phyloP scores from a whole-genome alignment of 2,797 vertebrate genomes.

The Dendrocincla tyrannina region DNA sequence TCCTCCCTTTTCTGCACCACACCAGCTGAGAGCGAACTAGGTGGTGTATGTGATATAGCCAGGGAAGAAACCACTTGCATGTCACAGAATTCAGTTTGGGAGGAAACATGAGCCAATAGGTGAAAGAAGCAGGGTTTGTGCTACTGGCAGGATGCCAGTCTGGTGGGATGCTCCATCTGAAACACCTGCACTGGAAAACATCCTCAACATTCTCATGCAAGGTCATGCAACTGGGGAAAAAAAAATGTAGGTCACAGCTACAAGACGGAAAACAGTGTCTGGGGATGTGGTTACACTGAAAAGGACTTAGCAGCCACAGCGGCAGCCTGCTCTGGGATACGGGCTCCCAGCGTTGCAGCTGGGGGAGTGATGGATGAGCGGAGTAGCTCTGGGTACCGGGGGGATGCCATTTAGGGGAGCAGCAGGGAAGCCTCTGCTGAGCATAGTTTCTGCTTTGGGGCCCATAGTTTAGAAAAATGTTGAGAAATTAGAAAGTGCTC shows the following conservation, averaged over 20 bases:
- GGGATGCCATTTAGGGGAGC: background rate
- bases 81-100: background rate
- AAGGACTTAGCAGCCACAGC: background rate
- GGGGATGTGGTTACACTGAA: conserved; percentile 34
- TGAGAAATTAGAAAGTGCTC: conserved; percentile 14
- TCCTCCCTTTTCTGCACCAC: background rate
- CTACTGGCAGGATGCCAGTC: rapidly evolving
- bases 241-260: conserved; percentile 60
- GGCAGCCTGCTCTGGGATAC: background rate
- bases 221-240: background rate
- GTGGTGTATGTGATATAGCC: background rate
- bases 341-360: background rate
- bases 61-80: background rate
- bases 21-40: background rate
- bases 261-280: background rate
- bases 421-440: background rate
- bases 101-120: rapidly evolving
- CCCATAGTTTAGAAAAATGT: background rate
- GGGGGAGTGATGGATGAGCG: background rate
- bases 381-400: background rate
- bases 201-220: conserved; percentile 6
- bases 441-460: background rate
- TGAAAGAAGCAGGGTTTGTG: background rate
- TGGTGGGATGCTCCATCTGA: rapidly evolving
- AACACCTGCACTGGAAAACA: background rate